Base-by-base conservation (phyloP, 2,113 vertebrate species). In the Podarcis muralis region DNA sequence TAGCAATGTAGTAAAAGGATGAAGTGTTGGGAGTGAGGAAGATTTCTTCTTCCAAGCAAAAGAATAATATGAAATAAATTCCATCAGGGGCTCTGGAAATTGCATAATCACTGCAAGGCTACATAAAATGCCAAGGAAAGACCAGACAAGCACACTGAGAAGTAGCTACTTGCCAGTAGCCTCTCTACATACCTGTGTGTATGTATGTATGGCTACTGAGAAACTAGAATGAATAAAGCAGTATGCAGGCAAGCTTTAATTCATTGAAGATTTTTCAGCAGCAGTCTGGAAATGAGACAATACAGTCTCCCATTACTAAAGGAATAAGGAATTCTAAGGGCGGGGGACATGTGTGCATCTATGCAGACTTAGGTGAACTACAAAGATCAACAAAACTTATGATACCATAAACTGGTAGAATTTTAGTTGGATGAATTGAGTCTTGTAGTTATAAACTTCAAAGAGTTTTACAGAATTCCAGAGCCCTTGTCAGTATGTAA, bases 1-100 rank as follows among this genome's bases (percentile, higher is more conserved):
- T 88, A 90, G 92, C 94, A 94, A 92, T 89, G 94, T 95, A 94
- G 94, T 88, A 94, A 95, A 86, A n/a, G 91, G 88, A 85, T 87
- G 94, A 90, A 89, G 88, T 89, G 90, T 84, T 91, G 94, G 83
- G 91, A 83, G 90, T 92, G 87, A 92, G 85, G 81, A 30, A 80
- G 90, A 93, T 90, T 76, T 93, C 78, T 91, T 89, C 90, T 35
- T 72, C 93, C 84, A 82, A 62, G 68, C 80, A 74, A 91, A 88
- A 65, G 11, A 53, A 53, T 53, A 53, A 12, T 53, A 53, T 12
- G 48, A 53, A 53, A 53, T 53, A 12, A 53, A 53, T 53, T 53
- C 48, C 48, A 53, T 12, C 57, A 25, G 20, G 62, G 62, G 74
- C 74, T 84, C 81, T 88, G 74, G 74, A 78, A 88, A 78, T 88